A percentile compares a stretch with the other conserved stretches of the same genome.
phyloP scores from a whole-genome alignment of 2,888 invertebrate genomes.

The Onchidella celtica region DNA sequence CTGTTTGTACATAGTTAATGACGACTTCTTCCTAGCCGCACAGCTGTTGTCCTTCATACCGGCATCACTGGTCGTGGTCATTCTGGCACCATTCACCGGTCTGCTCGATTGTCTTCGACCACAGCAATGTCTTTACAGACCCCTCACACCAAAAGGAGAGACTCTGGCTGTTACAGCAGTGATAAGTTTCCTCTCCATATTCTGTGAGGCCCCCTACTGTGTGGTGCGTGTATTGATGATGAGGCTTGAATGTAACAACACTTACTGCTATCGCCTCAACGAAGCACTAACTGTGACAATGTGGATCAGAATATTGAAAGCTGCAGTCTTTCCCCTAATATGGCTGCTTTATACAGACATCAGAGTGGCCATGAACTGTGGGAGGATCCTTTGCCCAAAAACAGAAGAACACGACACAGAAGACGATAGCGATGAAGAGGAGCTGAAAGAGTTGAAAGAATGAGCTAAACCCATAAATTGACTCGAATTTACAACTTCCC shows the following conservation, averaged over 20 bases:
- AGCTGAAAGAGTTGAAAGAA: not conserved
- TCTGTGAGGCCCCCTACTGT: conserved; percentile 56
- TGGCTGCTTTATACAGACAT: conserved; percentile 57
- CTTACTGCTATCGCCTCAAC: conserved; percentile 54
- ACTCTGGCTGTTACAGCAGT: conserved; percentile 51
- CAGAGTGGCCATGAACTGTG: conserved; percentile 52
- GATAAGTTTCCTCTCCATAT: conserved; percentile 54
- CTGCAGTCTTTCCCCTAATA: conserved; percentile 54
- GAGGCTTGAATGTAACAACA: conserved; percentile 53
- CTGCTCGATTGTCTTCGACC: conserved; percentile 54
- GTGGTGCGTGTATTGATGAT: conserved; percentile 54
- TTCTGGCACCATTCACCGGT: conserved; percentile 52
- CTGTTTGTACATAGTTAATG: conserved; percentile 50
- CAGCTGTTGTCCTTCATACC: conserved; percentile 53
- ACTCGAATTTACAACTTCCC: no score
- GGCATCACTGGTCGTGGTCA: conserved; percentile 52
- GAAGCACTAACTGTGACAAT: conserved; percentile 53
- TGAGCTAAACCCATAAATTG: not conserved
- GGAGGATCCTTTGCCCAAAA: no score
- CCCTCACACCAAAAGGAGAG: conserved; percentile 53
- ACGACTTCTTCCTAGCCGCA: conserved; percentile 46
- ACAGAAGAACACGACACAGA: conserved; percentile 25
- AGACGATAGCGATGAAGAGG: conserved; percentile 29
- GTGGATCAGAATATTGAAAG: conserved; percentile 55
- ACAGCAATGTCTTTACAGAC: conserved; percentile 49